phyloP scores from a whole-genome alignment of 2,888 invertebrate genomes.

The Norana najaformis region DNA sequence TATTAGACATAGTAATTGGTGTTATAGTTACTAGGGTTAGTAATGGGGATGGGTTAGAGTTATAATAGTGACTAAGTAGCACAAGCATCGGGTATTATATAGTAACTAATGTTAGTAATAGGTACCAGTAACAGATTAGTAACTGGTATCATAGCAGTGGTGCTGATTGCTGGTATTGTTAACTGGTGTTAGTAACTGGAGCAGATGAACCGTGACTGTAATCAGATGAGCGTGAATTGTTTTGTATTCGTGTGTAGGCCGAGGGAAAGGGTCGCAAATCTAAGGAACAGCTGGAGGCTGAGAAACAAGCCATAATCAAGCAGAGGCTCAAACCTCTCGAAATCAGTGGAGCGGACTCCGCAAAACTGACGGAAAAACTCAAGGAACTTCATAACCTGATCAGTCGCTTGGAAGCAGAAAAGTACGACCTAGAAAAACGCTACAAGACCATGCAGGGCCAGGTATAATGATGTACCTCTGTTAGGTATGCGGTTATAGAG shows the following conservation, averaged over 20 bases:
- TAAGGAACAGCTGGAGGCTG: slow-evolving; percentile 98
- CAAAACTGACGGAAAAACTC: slow-evolving; percentile 82
- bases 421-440: slow-evolving; percentile 96
- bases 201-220: too few relatives aligned
- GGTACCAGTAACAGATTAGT: too few relatives aligned
- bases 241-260: slow-evolving; percentile 7
- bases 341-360: slow-evolving; percentile 76
- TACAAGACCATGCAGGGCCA: slow-evolving; percentile 98
- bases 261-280: slow-evolving; percentile 85
- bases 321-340: slow-evolving; percentile 62
- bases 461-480: slow-evolving; percentile 67
- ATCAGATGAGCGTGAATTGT: background rate
- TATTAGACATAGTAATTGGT: too few relatives aligned
- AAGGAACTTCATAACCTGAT: slow-evolving; percentile 91
- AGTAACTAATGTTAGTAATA: too few relatives aligned
- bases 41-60: too few relatives aligned
- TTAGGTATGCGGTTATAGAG: background rate
- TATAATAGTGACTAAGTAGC: too few relatives aligned
- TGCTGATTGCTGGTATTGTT: too few relatives aligned
- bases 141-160: too few relatives aligned
- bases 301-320: slow-evolving; percentile 94
- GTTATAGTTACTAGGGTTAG: too few relatives aligned
- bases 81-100: too few relatives aligned
- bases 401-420: slow-evolving; percentile 93
- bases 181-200: too few relatives aligned